Base-by-base conservation (phyloP, 2,888 invertebrate genomes). In the Phaonia tiefii region DNA sequence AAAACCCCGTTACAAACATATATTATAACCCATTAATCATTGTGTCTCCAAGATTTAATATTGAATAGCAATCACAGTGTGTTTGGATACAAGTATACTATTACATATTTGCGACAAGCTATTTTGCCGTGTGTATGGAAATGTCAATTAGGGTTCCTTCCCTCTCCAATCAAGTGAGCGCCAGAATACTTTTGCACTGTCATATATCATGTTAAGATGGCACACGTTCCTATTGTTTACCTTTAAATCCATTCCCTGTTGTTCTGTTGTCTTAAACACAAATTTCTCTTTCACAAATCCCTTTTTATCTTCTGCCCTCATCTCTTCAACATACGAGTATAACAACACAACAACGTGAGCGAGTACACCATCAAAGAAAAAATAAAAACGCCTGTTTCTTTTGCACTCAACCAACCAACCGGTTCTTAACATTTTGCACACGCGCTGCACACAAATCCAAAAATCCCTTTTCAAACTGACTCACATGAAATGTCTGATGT, bases 231-330 rank as follows among this genome's bases (percentile, higher is more conserved):
- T 8, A 20, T 49, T 49, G 49, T 49, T 49, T 49, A 49, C 49
- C 49, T 8, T 49, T 2, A 1, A 20, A n/a, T n/a, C 20, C 2
- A 10, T 49, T 20, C 10, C 20, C 20, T 8, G 20, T 20, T 2
- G 5, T 49, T 4, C 10, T n/a, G 17, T 11, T 42, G 46, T 46
- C 17, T 46, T 4, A 46, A 42, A 42, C n/a, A 46, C 46, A 46
- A 46, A 46, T 46, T n/a, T n/a, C 46, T 15, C 46, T 46, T 46
- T 46, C 11, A n/a, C n/a, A 46, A 46, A 46, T n/a, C 46, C 46
- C 15, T 46, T 7, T n/a, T 7, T 46, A 13, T 46, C 15, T n/a
- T n/a, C 17, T 46, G 2, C n/a, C 13, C 2, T 42, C 42, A 42
- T 2, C 10, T 42, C 13, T 4, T 2, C 42, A n/a, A n/a, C n/a